Evolutionary conservation across 1,140 invertebrate genomes (phyloP).

Genomic region (Saxidomus purpurata): DNA sequence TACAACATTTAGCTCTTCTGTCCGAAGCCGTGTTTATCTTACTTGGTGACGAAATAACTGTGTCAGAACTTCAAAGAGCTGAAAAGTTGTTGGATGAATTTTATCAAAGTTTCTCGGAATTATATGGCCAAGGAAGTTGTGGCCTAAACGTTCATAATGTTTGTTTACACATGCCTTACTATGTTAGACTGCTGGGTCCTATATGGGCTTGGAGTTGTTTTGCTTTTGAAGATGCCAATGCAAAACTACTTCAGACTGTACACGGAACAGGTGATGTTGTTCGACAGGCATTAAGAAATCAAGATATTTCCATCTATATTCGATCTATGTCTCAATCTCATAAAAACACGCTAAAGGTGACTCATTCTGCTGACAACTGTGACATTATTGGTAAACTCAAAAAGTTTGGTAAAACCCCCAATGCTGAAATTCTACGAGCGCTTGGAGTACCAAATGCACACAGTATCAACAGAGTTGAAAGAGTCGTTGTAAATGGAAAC

Average conservation of each 20-base stretch:
- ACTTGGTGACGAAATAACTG: constrained; percentile 42
- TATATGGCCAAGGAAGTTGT: constrained; percentile 38
- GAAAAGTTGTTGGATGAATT: constrained; percentile 39
- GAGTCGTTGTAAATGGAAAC: constrained; percentile 28
- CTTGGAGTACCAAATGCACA: not conserved
- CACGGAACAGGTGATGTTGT: constrained; percentile 67
- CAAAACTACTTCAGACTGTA: constrained; percentile 59
- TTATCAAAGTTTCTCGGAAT: constrained; percentile 1
- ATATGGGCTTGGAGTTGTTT: constrained; percentile 71
- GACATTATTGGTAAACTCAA: constrained; percentile 51
- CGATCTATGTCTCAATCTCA: not conserved
- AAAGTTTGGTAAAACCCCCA: constrained; percentile 8
- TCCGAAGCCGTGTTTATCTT: constrained; percentile 32
- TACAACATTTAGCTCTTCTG: constrained; percentile 32
- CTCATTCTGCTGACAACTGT: constrained; percentile 37
- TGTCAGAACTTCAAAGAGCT: not conserved
- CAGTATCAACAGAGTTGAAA: not conserved
- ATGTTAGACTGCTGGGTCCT: constrained; percentile 29
- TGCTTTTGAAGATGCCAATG: constrained; percentile 65
- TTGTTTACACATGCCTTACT: constrained; percentile 45
- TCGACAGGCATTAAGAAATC: constrained; percentile 42
- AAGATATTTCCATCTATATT: constrained; percentile 37
- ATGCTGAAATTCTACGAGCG: constrained; percentile 6
- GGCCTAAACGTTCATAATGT: constrained; percentile 59
- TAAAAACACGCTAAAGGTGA: constrained; percentile 38